phyloP scores from a whole-genome alignment of 64 coral and sea anemone genomes.

The Catalaphyllia jardinei region DNA sequence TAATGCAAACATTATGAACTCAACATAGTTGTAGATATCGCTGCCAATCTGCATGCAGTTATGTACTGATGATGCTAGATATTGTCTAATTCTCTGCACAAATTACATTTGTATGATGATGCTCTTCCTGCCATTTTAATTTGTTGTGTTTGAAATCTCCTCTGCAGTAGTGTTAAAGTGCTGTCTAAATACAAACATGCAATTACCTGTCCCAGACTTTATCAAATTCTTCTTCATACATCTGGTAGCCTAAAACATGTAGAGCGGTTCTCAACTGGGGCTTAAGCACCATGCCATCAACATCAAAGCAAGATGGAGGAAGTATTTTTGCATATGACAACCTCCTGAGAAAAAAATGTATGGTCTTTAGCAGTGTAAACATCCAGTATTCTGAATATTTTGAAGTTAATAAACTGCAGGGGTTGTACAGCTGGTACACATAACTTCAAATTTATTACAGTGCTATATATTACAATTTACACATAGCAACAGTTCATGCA shows the following conservation, averaged over 20 bases:
- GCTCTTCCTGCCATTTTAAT: no score
- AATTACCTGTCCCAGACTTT: slow-evolving; percentile 90
- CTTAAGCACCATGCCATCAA: slow-evolving; percentile 81
- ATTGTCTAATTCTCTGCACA: no score
- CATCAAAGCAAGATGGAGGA: slow-evolving; percentile 70
- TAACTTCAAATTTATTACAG: no score
- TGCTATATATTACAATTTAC: not conserved
- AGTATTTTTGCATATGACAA: slow-evolving; percentile 55
- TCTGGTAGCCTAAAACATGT: slow-evolving; percentile 47
- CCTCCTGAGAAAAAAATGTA: slow-evolving; percentile 42
- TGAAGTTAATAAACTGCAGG: not conserved
- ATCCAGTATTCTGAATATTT: not conserved
- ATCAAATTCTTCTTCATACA: slow-evolving; percentile 92
- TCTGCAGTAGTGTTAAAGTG: no score
- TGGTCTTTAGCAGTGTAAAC: slow-evolving; percentile 1
- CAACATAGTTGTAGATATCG: no score
- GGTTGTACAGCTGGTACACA: no score
- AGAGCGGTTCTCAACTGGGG: slow-evolving; percentile 71
- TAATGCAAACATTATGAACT: no score
- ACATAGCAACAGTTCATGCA: no score
- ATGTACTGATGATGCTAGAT: not conserved
- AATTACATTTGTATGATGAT: no score
- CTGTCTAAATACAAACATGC: not conserved
- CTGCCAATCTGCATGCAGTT: no score
- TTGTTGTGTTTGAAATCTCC: no score